Conservation (phyloP, 2,113 vertebrate genomes). For the Pavo muticus region DNA sequence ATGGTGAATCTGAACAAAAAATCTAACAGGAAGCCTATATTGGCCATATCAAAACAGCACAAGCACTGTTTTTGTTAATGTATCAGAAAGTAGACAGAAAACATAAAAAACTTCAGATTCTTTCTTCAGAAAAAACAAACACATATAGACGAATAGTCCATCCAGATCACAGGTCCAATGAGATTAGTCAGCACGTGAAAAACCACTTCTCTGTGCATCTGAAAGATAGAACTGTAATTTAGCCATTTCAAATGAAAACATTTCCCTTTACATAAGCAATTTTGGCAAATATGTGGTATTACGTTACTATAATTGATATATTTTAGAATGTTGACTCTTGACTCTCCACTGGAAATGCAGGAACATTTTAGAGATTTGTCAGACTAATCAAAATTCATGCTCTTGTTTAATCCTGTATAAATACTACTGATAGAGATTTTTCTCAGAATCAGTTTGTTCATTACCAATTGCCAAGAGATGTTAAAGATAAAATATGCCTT, state of each 20-base stretch:
- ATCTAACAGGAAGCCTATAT: not conserved
- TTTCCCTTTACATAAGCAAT: not conserved
- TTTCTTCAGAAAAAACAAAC: not conserved
- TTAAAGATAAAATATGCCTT: not conserved
- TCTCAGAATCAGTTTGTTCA: constrained; percentile 29
- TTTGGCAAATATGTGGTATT: not conserved
- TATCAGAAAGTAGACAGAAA: not conserved
- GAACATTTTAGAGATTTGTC: constrained; percentile 2
- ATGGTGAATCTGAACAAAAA: not conserved
- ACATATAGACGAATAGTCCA: not conserved
- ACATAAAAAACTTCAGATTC: not conserved
- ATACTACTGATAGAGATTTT: not conserved
- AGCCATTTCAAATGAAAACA: constrained; percentile 7
- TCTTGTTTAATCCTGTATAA: not conserved
- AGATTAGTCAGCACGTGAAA: not conserved
- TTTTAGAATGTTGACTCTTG: not conserved
- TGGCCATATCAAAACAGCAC: not conserved
- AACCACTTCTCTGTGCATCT: not conserved
- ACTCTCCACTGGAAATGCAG: not conserved
- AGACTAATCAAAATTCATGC: constrained; percentile 23
- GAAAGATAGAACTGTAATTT: not conserved
- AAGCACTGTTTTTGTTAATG: not conserved
- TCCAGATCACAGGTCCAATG: not conserved
- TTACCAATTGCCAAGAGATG: not conserved
- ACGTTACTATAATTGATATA: not conserved